Base-by-base conservation (phyloP, 2,113 vertebrate genomes). In the Pterocles burchelli region DNA sequence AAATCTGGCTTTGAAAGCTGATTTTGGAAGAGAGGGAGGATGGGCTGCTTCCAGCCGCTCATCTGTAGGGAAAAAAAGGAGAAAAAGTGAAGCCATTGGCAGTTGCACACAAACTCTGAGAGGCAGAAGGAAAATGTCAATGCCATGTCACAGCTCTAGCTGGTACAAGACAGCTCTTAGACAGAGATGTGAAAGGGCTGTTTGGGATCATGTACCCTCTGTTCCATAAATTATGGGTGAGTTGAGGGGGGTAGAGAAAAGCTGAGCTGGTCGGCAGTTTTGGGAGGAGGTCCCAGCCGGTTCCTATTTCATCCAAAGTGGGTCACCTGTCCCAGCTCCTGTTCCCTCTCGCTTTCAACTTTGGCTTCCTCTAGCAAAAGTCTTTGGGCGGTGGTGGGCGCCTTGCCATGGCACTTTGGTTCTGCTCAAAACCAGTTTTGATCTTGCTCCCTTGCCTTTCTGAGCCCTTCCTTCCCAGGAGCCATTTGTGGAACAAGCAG, bases 71-170 rank as follows among this genome's bases (percentile, higher is more conserved):
- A 94, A 86, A 84, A 68, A 21, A 10, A 58, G 4, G 11, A 45
- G 57, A 26, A 81, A 45, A 88, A 67, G 24, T 20, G 49, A 74
- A 95, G 43, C 33, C 68, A 71, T 57, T 81, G 76, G 72, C 68
- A 84, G 65, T 84, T 77, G 61, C 49, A 63, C 48, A 71, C 48
- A 67, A 63, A 89, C 58, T 86, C 6, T 1, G 76, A 89, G 34
- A 92, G 41, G 59, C 96, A 94, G 94, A 93, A 93, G 94, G 89
- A 95, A 95, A 95, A 95, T 87, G 61, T 95, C 95, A 95, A 28
- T 93, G 76, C 79, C 85, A 57, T 84, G 86, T 95, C 95, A 92
- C 84, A 89, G 41, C 76, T 92, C 76, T 78, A 55, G 89, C 92
- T 88, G 59, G 79, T 77, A 89, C 52, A 81, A 94, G 95, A 93